Conservation (phyloP, 2,797 vertebrate species). For the Clarias platycephalus region DNA sequence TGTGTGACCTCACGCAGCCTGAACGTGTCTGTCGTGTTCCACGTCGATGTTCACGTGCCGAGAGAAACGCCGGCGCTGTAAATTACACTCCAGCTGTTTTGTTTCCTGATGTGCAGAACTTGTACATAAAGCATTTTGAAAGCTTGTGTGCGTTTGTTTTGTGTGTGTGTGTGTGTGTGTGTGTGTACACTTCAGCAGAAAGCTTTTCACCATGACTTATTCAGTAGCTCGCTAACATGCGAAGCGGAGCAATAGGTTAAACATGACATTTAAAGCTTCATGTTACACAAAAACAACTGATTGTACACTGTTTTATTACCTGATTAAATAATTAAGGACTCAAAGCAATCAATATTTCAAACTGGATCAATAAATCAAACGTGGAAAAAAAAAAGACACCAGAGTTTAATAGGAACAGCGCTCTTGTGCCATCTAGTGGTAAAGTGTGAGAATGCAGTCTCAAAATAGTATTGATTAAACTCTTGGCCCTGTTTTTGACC, state of each 20-base stretch:
- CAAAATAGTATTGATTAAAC: no score
- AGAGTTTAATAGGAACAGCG: neutral
- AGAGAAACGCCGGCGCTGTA: conserved; percentile 69
- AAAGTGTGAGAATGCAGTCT: neutral
- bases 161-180: conserved; percentile 29
- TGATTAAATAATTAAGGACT: neutral
- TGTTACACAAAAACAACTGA: no score
- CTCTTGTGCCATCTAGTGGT: conserved; percentile 25
- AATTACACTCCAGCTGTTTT: conserved; percentile 70
- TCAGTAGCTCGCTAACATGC: neutral
- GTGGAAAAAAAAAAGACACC: neutral
- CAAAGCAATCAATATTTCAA: neutral
- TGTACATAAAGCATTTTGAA: conserved; percentile 84
- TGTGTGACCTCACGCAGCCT: conserved; percentile 68
- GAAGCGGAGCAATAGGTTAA: neutral
- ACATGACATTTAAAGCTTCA: neutral
- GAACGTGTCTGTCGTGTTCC: conserved; percentile 68
- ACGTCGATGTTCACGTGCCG: conserved; percentile 68
- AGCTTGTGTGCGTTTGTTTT: conserved; percentile 46
- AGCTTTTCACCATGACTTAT: neutral
- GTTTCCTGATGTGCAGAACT: conserved; percentile 71
- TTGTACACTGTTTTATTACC: neutral
- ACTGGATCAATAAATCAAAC: no score
- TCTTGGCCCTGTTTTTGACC: no score
- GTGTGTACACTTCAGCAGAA: neutral